These are phyloP conservation scores for Anolis apletophallus DNA, from an alignment of 2,797 vertebrate genomes.

Conservation along the genomic window DNA sequence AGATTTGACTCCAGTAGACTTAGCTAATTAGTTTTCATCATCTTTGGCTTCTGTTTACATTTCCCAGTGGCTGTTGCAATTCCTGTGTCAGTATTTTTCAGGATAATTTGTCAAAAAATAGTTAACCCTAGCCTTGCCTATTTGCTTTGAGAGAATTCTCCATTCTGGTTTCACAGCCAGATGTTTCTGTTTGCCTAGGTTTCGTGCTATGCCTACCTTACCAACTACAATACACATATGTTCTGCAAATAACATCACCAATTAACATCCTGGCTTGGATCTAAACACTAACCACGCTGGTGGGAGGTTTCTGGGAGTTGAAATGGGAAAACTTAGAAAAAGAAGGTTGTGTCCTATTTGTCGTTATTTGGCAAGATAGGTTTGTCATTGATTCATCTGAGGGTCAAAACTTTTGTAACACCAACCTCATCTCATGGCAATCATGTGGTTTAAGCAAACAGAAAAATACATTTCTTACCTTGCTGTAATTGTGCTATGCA, in stretches of 20 bases:
- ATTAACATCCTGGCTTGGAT: neutral
- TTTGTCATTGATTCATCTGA: too few relatives aligned
- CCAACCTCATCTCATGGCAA: too few relatives aligned
- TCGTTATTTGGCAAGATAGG: too few relatives aligned
- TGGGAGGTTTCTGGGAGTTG: too few relatives aligned
- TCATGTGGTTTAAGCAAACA: too few relatives aligned
- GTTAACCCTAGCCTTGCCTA: slow-evolving; percentile 35
- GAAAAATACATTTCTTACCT: too few relatives aligned
- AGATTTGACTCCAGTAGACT: slow-evolving; percentile 31
- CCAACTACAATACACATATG: neutral
- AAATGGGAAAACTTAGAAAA: too few relatives aligned
- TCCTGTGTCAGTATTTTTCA: slow-evolving; percentile 42
- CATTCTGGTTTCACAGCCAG: slow-evolving; percentile 10
- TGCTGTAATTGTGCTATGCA: too few relatives aligned
- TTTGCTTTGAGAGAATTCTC: neutral
- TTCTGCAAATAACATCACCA: neutral
- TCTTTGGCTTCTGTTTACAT: slow-evolving; percentile 35
- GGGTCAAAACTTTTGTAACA: too few relatives aligned
- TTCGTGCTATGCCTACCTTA: neutral
- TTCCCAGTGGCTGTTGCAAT: slow-evolving; percentile 35
- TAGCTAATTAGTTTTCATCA: slow-evolving; percentile 48
- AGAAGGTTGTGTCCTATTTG: too few relatives aligned
- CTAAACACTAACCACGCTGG: too few relatives aligned
- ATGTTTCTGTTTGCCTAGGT: slow-evolving; percentile 3
- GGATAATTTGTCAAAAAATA: slow-evolving; percentile 43